Base-by-base conservation (phyloP, 2,113 vertebrate species). In the Meles meles region DNA sequence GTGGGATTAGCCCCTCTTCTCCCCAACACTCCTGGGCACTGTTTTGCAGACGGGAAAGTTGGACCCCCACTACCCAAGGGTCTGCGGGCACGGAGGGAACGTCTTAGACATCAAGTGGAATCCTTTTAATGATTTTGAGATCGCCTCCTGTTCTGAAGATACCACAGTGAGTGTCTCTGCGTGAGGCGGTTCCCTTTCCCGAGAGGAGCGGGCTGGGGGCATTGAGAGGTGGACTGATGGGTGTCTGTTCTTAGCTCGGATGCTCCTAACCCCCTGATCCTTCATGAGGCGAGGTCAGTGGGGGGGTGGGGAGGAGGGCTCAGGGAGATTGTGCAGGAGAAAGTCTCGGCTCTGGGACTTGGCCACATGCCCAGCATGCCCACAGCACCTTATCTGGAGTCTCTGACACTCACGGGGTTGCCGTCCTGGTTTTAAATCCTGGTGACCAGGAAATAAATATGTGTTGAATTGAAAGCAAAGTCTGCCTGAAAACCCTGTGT, bases 41-140 rank as follows among this genome's bases (percentile, higher is more conserved):
- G 90, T 96, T 94, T 96, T 98, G 82, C 98, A 99, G 99, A 99
- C 99, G 0, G 99, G 99, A 96, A 99, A 99, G 93, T 99, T 99
- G 4, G 99, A 99, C 86, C 99, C 99, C 15, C 99, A 99, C 97
- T 99, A 99, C 87, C 99, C 99, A 44, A 99, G 98, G 95, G 97
- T 99, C 55, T 99, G 99, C 8, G 99, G 99, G 29, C 99, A 99
- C 98, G 99, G 97, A 98, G 99, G 99, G 34, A 99, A 99, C 10
- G 99, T 99, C 93, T 96, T 99, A 90, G 99, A 99, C 88, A 98
- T 99, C 98, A 99, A 99, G 96, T 99, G 99, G 99, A 99, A 99
- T 96, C 99, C 99, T 0, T 99, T 99, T 90, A 98, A 99, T 92
- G 99, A 99, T 97, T 99, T 98, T 72, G 99, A 99, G 98, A 99